These are phyloP conservation scores for Actenoides hombroni DNA, from an alignment of 2,113 vertebrate genomes.

Conservation along the genomic window DNA sequence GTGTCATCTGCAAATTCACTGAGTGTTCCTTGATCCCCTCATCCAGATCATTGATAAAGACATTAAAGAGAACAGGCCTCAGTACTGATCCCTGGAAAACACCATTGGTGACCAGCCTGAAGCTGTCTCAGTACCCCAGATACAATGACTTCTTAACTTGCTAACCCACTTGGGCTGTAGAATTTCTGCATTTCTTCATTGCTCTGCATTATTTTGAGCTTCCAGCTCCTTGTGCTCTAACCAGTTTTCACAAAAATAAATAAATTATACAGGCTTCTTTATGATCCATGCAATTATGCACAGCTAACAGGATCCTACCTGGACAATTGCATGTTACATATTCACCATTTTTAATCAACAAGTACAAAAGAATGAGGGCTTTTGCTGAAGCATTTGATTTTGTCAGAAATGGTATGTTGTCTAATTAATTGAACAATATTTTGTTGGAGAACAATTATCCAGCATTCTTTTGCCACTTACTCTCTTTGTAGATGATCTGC, in stretches of 20 bases:
- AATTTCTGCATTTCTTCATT: background rate
- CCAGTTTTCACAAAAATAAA: background rate
- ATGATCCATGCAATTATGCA: rapidly evolving
- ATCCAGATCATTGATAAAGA: background rate
- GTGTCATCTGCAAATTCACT: background rate
- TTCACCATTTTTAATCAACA: background rate
- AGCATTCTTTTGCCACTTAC: constrained; percentile 49
- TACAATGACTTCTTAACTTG: background rate
- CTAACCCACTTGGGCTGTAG: background rate
- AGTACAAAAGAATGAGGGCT: background rate
- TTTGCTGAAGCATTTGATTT: background rate
- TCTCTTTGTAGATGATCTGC: background rate
- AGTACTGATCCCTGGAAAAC: background rate
- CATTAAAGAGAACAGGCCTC: background rate
- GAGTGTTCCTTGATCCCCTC: background rate
- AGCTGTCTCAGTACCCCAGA: background rate
- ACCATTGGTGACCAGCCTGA: background rate
- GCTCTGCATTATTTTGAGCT: background rate
- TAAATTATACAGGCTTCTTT: background rate
- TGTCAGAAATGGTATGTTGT: background rate
- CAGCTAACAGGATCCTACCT: background rate
- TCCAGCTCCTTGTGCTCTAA: background rate
- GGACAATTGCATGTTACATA: background rate
- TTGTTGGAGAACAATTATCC: background rate
- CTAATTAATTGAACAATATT: background rate